Evolutionary conservation across 2,797 vertebrate genomes (phyloP).

Genomic region (Petrocephalus schoutedeni): DNA sequence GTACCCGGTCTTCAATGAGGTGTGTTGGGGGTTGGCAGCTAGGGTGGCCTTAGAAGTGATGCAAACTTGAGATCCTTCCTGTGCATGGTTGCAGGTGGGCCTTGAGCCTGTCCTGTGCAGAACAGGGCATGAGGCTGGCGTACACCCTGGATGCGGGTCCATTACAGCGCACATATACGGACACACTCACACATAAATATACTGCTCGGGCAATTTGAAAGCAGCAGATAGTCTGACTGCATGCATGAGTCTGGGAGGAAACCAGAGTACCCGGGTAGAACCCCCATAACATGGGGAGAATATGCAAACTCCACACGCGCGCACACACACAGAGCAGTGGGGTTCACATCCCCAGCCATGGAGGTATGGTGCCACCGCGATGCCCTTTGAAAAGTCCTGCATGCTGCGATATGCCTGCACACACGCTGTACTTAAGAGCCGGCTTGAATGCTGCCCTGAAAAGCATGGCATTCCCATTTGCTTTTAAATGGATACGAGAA

Average conservation of each 20-base stretch:
- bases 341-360: not conserved
- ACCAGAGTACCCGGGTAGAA: not conserved
- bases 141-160: not conserved
- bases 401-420: not conserved
- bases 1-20: slow-evolving; percentile 92
- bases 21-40: slow-evolving; percentile 34
- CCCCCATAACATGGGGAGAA: not conserved
- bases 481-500: not conserved
- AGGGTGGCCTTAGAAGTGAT: not conserved
- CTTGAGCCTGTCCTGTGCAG: not conserved
- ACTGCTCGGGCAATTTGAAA: not conserved
- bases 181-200: not conserved
- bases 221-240: not conserved
- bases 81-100: not conserved
- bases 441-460: not conserved
- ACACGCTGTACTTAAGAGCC: not conserved
- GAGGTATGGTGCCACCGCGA: not conserved
- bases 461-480: not conserved
- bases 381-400: not conserved
- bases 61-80: not conserved
- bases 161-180: not conserved
- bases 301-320: not conserved
- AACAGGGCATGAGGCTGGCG: not conserved
- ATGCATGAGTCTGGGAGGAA: not conserved
- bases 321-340: not conserved